Base-by-base conservation (phyloP, 2,113 vertebrate genomes). In the Plecotus auritus region DNA sequence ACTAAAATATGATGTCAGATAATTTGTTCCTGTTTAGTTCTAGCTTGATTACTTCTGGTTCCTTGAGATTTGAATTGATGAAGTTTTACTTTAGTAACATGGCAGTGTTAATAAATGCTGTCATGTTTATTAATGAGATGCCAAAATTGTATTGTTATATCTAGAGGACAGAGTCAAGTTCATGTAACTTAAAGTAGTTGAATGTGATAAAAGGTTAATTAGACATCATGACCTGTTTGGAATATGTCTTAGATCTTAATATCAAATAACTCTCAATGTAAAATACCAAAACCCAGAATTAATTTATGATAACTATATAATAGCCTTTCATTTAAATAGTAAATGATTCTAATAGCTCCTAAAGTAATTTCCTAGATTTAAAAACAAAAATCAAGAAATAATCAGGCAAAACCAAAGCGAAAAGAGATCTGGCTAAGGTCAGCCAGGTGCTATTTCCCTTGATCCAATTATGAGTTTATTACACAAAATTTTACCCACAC, bases 111-210 rank as follows among this genome's bases (percentile, higher is more conserved):
- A 97, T 97, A 97, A 97, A 97, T 91, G 92, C 97, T 97, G 97
- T 97, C 96, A 96, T 97, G 96, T 96, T 97, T 96, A 96, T 97
- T 97, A 97, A 97, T 97, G 95, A 97, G 95, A 95, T 96, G 91
- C 88, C 93, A 92, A 96, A 96, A 94, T 86, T 85, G 90, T 91
- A 96, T 97, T 97, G 95, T 97, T 96, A 90, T 93, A 93, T 96
- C 96, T 97, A 97, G 97, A 97, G 95, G 95, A 96, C 97, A 97
- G 49, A 96, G 92, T 90, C 97, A 97, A 97, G 97, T 97, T 97
- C 97, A 97, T 83, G 73, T 83, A 96, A 96, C 93, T 96, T 97
- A 94, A 96, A 97, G 90, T 77, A 88, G 88, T 90, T 92, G 93
- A 95, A 96, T 91, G 49, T 92, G 77, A 96, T 96, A 89, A 94